Percentiles rank a stretch among this genome's conserved stretches.
phyloP scores from a whole-genome alignment of 1,140 invertebrate species.

The Drosophila tsacasi region DNA sequence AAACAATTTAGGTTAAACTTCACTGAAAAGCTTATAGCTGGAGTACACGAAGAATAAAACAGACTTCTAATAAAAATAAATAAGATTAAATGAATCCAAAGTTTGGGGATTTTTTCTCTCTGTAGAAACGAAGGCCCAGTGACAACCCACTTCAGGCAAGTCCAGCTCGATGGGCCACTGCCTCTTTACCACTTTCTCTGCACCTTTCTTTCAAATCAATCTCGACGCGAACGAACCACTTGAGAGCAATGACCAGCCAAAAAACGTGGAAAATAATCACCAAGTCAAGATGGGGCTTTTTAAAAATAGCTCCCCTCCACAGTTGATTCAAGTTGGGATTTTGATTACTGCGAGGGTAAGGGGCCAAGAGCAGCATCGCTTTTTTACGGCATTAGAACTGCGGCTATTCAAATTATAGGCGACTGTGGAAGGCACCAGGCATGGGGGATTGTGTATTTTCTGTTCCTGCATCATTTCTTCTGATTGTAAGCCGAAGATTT shows the following conservation, averaged over 20 bases:
- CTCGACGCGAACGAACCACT: conserved; percentile 47
- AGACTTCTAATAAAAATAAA: neutral
- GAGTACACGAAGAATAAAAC: too few species aligned
- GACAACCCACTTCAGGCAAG: conserved; percentile 64
- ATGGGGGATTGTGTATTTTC: conserved; percentile 35
- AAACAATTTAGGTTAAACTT: too few species aligned
- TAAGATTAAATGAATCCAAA: neutral
- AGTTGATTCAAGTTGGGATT: conserved; percentile 51
- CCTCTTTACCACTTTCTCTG: conserved; percentile 70
- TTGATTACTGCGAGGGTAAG: conserved; percentile 52
- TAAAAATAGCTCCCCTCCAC: conserved; percentile 57
- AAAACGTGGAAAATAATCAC: conserved; percentile 47
- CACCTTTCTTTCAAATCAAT: conserved; percentile 67
- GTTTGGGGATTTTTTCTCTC: neutral
- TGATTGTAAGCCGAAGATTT: conserved; percentile 76
- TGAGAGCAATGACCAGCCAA: conserved; percentile 72
- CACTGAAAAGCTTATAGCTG: too few species aligned
- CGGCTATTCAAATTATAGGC: conserved; percentile 65
- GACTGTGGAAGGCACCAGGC: conserved; percentile 48
- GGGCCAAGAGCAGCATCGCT: conserved; percentile 32
- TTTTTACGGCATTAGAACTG: conserved; percentile 64
- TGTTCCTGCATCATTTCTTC: conserved; percentile 56
- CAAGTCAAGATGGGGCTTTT: conserved; percentile 36
- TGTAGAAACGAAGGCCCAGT: conserved; percentile 40
- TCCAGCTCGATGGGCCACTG: conserved; percentile 43